phyloP scores from a whole-genome alignment of 2,888 invertebrate species.

The Cephus pulcher region DNA sequence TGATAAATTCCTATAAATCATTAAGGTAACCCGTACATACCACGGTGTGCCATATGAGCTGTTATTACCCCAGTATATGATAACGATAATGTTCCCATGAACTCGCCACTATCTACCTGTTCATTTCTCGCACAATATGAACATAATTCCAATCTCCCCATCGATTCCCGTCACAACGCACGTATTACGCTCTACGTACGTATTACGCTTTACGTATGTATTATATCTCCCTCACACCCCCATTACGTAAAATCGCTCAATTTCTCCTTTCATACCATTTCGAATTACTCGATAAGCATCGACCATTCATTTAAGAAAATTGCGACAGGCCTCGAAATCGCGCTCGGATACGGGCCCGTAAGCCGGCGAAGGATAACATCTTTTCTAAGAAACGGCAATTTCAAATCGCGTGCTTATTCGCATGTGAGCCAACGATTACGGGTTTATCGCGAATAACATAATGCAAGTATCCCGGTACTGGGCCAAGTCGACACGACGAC shows the following conservation, averaged over 20 bases:
- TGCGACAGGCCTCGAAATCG: background rate
- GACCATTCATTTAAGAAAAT: background rate
- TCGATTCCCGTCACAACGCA: conserved; percentile 13
- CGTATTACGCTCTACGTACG: background rate
- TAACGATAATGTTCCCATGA: conserved; percentile 56
- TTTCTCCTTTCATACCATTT: background rate
- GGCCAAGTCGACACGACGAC: background rate
- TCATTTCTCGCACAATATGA: conserved; percentile 25
- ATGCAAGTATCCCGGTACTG: background rate
- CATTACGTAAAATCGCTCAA: background rate
- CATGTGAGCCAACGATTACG: background rate
- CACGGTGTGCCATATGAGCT: conserved; percentile 33
- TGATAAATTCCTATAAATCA: conserved; percentile 49
- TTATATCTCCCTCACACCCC: background rate
- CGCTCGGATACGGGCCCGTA: background rate
- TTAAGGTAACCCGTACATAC: conserved; percentile 34
- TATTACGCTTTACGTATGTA: background rate
- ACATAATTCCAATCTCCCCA: conserved; percentile 30
- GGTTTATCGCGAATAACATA: background rate
- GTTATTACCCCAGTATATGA: conserved; percentile 46
- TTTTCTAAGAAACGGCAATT: background rate
- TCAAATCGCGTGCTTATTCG: background rate
- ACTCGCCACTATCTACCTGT: conserved; percentile 31
- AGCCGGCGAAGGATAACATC: background rate
- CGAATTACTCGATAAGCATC: background rate